These are phyloP conservation scores for Listronotus bonariensis DNA, from an alignment of 1,140 invertebrate genomes.

Conservation along the genomic window DNA sequence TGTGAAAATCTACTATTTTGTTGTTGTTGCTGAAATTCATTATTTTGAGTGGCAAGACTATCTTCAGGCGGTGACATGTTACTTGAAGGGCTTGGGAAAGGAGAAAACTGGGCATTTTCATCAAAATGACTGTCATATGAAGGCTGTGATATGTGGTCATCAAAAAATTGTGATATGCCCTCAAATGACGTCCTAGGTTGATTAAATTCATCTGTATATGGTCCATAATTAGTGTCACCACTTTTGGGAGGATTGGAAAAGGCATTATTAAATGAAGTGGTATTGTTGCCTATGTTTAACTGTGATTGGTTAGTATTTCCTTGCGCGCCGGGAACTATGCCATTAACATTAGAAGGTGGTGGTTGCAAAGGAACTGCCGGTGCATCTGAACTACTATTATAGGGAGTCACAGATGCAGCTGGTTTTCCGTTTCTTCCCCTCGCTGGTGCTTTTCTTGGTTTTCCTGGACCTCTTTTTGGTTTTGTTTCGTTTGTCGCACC, in stretches of 20 bases:
- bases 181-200: slow-evolving; percentile 30
- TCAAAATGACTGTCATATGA: slow-evolving; percentile 34
- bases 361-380: slow-evolving; percentile 10
- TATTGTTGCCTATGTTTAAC: slow-evolving; percentile 14
- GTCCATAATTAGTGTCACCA: slow-evolving; percentile 20
- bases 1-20: slow-evolving; percentile 4
- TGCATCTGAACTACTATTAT: slow-evolving; percentile 47
- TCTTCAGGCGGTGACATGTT: slow-evolving; percentile 9
- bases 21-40: slow-evolving; percentile 1
- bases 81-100: slow-evolving; percentile 19
- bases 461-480: slow-evolving; percentile 46
- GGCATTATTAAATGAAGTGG: slow-evolving; percentile 32
- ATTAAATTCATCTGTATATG: slow-evolving; percentile 32
- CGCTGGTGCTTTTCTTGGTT: slow-evolving; percentile 38
- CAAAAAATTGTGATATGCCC: slow-evolving; percentile 38
- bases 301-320: slow-evolving; percentile 11
- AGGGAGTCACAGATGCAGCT: slow-evolving; percentile 70
- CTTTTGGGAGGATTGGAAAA: slow-evolving; percentile 22
- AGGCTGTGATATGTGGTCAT: slow-evolving; percentile 31
- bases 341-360: neutral
- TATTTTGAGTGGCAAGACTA: neutral
- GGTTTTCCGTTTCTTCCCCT: slow-evolving; percentile 60
- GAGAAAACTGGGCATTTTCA: slow-evolving; percentile 36
- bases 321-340: neutral
- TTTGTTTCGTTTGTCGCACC: slow-evolving; percentile 33